phyloP scores from a whole-genome alignment of 2,888 invertebrate genomes.

The Chrysolina americana region DNA sequence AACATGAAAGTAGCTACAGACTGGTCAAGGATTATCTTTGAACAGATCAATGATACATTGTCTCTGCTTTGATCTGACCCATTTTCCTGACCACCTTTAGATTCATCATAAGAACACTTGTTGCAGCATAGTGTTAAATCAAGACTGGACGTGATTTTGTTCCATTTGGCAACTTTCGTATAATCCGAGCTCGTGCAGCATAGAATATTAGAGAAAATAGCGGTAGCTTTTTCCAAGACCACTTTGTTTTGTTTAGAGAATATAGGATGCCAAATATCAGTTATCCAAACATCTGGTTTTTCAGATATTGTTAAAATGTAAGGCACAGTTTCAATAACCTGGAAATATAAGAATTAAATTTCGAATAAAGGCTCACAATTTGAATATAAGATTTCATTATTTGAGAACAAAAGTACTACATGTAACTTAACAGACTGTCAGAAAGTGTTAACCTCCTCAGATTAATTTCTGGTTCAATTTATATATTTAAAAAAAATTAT shows the following conservation, averaged over 20 bases:
- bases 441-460: too few species aligned
- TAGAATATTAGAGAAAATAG: slow-evolving; percentile 55
- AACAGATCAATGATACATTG: slow-evolving; percentile 46
- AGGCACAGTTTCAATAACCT: slow-evolving; percentile 55
- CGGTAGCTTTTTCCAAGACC: slow-evolving; percentile 46
- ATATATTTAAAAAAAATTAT: too few species aligned
- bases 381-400: too few species aligned
- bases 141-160: slow-evolving; percentile 40
- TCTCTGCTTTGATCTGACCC: slow-evolving; percentile 30
- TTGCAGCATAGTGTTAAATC: slow-evolving; percentile 52
- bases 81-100: slow-evolving; percentile 24
- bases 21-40: slow-evolving; percentile 53
- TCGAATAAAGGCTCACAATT: too few species aligned
- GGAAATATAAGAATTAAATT: slow-evolving; percentile 36
- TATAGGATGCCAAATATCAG: slow-evolving; percentile 48
- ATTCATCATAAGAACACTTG: slow-evolving; percentile 57
- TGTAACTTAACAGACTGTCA: too few species aligned
- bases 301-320: slow-evolving; percentile 53
- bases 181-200: slow-evolving; percentile 59
- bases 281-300: slow-evolving; percentile 50
- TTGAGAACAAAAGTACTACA: too few species aligned
- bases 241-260: slow-evolving; percentile 29
- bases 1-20: slow-evolving; percentile 59
- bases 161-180: slow-evolving; percentile 50
- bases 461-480: too few species aligned